A percentile compares a stretch with the other conserved stretches of the same genome.
Evolutionary conservation across 2,113 vertebrate genomes (phyloP).

Genomic region (Eretmochelys imbricata): DNA sequence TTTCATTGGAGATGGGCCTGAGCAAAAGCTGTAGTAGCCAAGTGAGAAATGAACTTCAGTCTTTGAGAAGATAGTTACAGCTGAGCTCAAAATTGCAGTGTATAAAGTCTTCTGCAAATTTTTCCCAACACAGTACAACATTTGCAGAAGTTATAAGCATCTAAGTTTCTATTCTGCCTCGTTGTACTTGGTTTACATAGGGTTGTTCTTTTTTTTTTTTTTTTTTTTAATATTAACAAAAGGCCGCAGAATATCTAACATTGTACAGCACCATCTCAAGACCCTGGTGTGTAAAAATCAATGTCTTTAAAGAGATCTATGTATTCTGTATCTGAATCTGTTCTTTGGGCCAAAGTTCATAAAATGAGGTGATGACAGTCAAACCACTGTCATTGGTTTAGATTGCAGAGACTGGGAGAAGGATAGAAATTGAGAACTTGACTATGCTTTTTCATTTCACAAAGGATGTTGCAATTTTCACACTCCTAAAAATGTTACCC

Average conservation of each 20-base stretch:
- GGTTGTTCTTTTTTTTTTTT: neutral
- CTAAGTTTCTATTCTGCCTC: neutral
- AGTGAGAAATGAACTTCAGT: neutral
- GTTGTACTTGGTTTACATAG: neutral
- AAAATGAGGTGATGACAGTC: neutral
- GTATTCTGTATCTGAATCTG: neutral
- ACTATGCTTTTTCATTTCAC: neutral
- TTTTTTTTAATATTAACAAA: neutral
- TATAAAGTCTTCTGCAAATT: neutral
- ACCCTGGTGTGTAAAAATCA: neutral
- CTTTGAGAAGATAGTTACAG: neutral
- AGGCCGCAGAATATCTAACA: neutral
- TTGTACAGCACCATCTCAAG: neutral
- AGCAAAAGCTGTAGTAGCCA: slow-evolving; percentile 81
- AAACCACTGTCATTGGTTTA: neutral
- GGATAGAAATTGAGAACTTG: neutral
- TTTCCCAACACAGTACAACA: neutral
- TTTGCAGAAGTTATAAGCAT: neutral
- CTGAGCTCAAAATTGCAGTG: neutral
- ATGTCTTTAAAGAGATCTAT: neutral
- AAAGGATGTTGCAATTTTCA: neutral
- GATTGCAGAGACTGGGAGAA: neutral
- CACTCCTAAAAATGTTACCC: neutral
- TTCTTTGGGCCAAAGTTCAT: neutral
- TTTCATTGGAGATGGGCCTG: slow-evolving; percentile 80